Percentiles rank a stretch among this genome's conserved stretches.
Conservation (phyloP, 2,888 invertebrate genomes). For the Thysanoteuthis rhombus region DNA sequence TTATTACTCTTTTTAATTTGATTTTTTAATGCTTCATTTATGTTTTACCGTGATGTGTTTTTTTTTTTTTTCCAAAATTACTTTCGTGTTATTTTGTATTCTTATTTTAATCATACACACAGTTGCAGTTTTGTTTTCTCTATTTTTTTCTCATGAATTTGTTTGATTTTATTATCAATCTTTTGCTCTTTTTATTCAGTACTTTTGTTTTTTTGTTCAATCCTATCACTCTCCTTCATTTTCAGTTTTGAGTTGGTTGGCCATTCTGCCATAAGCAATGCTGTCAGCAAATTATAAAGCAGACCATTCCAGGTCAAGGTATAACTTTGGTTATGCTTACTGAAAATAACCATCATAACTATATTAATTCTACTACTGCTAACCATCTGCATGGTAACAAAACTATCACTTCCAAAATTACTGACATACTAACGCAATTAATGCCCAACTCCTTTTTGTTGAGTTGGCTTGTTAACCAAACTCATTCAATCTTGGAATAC, state of each 20-base stretch:
- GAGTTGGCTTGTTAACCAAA: neutral
- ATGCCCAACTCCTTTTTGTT: neutral
- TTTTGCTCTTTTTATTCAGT: neutral
- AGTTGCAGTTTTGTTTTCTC: neutral
- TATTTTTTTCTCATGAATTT: neutral
- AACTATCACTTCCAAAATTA: conserved; percentile 13
- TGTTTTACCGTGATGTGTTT: neutral
- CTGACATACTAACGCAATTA: neutral
- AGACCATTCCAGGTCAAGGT: conserved; percentile 24
- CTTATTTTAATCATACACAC: neutral
- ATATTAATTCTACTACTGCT: conserved; percentile 22
- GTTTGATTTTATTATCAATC: neutral
- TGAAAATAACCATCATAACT: neutral
- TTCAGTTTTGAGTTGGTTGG: neutral
- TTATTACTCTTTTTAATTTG: neutral
- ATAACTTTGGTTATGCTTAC: conserved; percentile 28
- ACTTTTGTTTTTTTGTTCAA: neutral
- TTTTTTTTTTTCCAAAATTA: neutral
- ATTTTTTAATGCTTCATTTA: neutral
- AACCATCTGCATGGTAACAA: conserved; percentile 30
- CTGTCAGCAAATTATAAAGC: neutral
- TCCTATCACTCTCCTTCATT: neutral
- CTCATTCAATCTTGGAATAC: neutral
- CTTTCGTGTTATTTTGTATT: neutral
- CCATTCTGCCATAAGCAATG: neutral